These are phyloP conservation scores for Zygaena filipendulae DNA, from an alignment of 2,888 invertebrate genomes.

Conservation along the genomic window DNA sequence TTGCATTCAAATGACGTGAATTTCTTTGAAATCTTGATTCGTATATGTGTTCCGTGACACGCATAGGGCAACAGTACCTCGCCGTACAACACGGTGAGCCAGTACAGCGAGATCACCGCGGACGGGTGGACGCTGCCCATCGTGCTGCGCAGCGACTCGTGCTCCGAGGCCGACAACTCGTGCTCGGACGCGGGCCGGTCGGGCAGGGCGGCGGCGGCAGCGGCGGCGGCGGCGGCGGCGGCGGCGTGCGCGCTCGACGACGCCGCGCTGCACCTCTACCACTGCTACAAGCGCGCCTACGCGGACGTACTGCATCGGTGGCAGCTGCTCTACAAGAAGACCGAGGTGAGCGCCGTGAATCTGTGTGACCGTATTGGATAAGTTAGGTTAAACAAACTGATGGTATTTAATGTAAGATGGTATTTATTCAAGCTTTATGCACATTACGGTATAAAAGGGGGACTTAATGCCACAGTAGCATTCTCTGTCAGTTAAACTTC, in stretches of 20 bases:
- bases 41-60: no score
- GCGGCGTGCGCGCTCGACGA: conserved; percentile 52
- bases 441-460: no score
- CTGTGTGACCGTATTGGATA: no score
- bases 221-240: conserved; percentile 25
- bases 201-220: conserved; percentile 41
- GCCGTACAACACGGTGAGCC: conserved; percentile 90
- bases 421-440: no score
- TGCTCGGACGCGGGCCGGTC: conserved; percentile 44
- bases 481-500: no score
- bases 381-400: no score
- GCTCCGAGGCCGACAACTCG: conserved; percentile 86
- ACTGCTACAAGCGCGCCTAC: conserved; percentile 87
- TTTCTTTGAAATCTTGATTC: no score
- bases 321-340: conserved; percentile 81
- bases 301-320: conserved; percentile 90
- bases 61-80: conserved; percentile 78
- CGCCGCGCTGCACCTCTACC: conserved; percentile 71
- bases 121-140: conserved; percentile 82
- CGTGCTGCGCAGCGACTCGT: conserved; percentile 83
- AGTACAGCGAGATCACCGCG: conserved; percentile 75
- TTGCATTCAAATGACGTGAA: no score
- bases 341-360: conserved; percentile 77
- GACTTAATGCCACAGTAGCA: no score
- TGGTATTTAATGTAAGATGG: no score